Evolutionary conservation across 2,888 invertebrate species (phyloP).

Genomic region (Protodeltote pygarga): DNA sequence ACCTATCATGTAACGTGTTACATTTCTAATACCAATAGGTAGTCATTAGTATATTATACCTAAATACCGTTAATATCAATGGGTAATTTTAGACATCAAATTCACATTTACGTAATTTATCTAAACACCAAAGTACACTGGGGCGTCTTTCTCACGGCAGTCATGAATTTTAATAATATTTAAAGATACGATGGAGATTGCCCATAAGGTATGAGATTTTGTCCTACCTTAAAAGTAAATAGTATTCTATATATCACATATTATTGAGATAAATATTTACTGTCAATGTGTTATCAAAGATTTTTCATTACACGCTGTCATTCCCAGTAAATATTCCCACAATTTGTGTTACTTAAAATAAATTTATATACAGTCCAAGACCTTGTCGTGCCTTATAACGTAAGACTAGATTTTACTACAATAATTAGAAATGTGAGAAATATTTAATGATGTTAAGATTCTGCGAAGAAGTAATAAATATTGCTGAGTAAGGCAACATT

Average conservation of each 20-base stretch:
- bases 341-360: constrained; percentile 73
- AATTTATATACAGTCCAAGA: constrained; percentile 81
- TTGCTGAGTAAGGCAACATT: constrained; percentile 62
- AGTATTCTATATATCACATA: constrained; percentile 83
- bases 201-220: constrained; percentile 76
- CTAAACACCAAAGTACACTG: constrained; percentile 61
- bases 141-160: constrained; percentile 72
- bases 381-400: constrained; percentile 78
- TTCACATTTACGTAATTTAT: constrained; percentile 65
- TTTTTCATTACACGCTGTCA: constrained; percentile 42
- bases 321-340: constrained; percentile 73
- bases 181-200: constrained; percentile 57
- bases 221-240: constrained; percentile 70
- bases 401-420: constrained; percentile 86
- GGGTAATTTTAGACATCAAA: constrained; percentile 74
- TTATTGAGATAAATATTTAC: constrained; percentile 76
- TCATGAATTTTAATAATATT: constrained; percentile 55
- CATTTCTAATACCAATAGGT: constrained; percentile 54
- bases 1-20: constrained; percentile 46
- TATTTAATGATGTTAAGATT: constrained; percentile 63
- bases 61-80: constrained; percentile 50
- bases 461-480: constrained; percentile 54
- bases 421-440: constrained; percentile 74
- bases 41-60: constrained; percentile 56
- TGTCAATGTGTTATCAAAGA: constrained; percentile 56